Evolutionary conservation across 2,888 invertebrate genomes (phyloP), one percentile per base, ranked within the genome.

Genomic region (Troides helena): DNA sequence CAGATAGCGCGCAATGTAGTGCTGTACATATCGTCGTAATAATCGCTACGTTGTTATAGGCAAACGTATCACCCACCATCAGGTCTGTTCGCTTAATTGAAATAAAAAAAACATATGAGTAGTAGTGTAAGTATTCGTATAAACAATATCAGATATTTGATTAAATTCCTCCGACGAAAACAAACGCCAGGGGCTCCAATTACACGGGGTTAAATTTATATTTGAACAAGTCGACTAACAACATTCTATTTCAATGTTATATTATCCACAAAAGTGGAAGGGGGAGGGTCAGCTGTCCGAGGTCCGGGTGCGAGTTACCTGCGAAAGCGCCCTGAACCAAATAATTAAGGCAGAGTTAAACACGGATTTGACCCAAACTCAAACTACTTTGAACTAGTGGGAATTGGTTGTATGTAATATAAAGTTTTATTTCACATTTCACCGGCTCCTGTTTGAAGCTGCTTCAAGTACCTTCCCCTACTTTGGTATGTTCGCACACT

Each of bases 141-240:
- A 6, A 53, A n/a, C 53, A 53, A 53, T 53, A 18, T 53, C n/a
- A 18, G 39, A 53, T 53, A 17, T 17, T n/a, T n/a, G 0, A 53
- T 53, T 17, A 53, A 53, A 53, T 53, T 53, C 17, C n/a, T 53
- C 53, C 1, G 6, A 6, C 14, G 53, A 18, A 53, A 53, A 53
- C 53, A 53, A 53, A 18, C 53, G n/a, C 17, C 1, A 2, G 53
- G 6, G 39, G n/a, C n/a, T 53, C 53, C 17, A n/a, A 59, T 67
- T n/a, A 43, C 61, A 57, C 46, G 57, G 57, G 62, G 62, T 67
- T 67, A 67, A 67, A 67, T 67, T 67, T 62, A 62, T 67, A 62
- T 62, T 67, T 43, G 23, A 43, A 57, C 30, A 67, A 67, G 56
- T 67, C 62, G 10, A 43, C 67, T 21, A 30, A 61, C 57, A 39